Base-by-base conservation (phyloP, 2,888 invertebrate genomes). In the Drosophila dives region DNA sequence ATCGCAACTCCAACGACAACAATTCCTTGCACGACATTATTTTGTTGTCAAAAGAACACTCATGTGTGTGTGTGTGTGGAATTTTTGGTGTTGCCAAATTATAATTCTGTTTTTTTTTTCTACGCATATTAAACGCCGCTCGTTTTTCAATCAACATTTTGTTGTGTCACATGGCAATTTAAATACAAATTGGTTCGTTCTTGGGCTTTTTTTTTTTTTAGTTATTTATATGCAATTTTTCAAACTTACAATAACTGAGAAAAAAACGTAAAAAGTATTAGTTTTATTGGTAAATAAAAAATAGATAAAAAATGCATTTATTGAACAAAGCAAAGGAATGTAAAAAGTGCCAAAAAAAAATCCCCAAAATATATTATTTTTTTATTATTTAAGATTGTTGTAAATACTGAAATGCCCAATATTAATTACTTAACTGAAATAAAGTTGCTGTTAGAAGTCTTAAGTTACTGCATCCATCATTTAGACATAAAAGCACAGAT, bases 51-150 rank as follows among this genome's bases (percentile, higher is more conserved):
- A 70, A 53, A 88, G 89, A 88, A 86, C 83, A 78, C 77, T 65
- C 40, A 50, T 49, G 49, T 60, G 60, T 64, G 49, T 68, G 56
- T 42, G 58, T 50, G 53, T 42, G 26, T 63, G 88, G 83, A 82
- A 89, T 90, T 87, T 85, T 85, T 54, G 61, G 53, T 84, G 70
- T 88, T 88, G 83, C 64, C 74, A 81, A 77, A 84, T 74, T 67
- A 40, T 50, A 11, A 32, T 49, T 33, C 36, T 26, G n/a, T 8
- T 49, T 51, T 34, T 58, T 49, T 60, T 75, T 23, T 50, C 48
- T 65, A 86, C 78, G 81, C 72, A 74, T 79, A 77, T 89, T 65
- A 71, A 75, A 75, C 38, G 60, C 72, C 62, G 78, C 83, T 65
- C 72, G 65, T 72, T 80, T 79, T 73, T 85, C 88, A 82, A 89